Evolutionary conservation across 1,140 invertebrate species (phyloP).

Genomic region (Saccostrea echinata): DNA sequence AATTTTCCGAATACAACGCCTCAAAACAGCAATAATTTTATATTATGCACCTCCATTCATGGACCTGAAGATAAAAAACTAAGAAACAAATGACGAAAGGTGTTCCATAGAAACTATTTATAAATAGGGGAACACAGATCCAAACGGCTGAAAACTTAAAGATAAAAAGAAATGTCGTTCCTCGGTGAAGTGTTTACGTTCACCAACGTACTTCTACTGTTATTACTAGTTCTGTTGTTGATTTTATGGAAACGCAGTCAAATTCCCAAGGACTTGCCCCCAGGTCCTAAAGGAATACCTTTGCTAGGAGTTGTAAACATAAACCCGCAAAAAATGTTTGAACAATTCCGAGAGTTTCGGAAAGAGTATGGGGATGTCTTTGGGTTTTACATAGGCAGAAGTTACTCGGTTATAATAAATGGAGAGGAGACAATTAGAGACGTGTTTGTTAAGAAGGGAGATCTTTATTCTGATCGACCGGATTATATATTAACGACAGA

Average conservation of each 20-base stretch:
- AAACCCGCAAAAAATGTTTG: neutral
- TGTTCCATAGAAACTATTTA: neutral
- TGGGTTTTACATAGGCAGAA: neutral
- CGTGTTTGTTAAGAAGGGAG: neutral
- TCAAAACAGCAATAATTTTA: too few relatives aligned
- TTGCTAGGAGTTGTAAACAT: neutral
- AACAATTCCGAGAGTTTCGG: neutral
- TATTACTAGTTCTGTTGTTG: neutral
- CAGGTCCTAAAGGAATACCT: neutral
- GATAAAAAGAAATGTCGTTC: neutral
- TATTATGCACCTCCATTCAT: too few relatives aligned
- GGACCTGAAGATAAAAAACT: too few relatives aligned
- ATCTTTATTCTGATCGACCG: neutral
- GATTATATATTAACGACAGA: neutral
- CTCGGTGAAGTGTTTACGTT: neutral
- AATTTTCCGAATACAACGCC: too few relatives aligned
- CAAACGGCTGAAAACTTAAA: neutral
- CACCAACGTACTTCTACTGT: neutral
- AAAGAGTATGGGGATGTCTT: constrained; percentile 4
- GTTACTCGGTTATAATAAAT: neutral
- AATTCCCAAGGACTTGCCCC: neutral
- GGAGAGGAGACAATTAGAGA: neutral
- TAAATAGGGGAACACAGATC: neutral
- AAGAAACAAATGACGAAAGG: too few relatives aligned
- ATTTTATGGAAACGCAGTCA: neutral